phyloP scores from a whole-genome alignment of 2,888 invertebrate species.

The Argyresthia goedartella region DNA sequence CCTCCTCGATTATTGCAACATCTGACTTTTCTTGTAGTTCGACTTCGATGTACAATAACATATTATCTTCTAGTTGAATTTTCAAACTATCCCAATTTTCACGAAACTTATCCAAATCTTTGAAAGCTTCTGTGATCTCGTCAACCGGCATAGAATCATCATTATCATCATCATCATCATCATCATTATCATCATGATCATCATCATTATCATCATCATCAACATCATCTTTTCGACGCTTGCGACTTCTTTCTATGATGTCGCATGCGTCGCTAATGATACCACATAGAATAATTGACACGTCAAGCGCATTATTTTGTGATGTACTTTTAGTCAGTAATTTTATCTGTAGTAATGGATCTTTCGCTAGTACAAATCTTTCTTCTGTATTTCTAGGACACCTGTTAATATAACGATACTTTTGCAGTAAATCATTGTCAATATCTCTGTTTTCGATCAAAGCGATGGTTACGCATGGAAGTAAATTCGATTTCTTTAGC shows the following conservation, averaged over 20 bases:
- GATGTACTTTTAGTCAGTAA: conserved; percentile 9
- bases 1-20: conserved; percentile 42
- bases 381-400: conserved; percentile 32
- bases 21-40: conserved; percentile 57
- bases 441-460: conserved; percentile 64
- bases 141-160: too few relatives aligned
- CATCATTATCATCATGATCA: too few relatives aligned
- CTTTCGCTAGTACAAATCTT: conserved; percentile 31
- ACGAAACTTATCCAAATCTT: conserved; percentile 40
- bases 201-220: background rate
- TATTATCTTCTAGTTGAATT: conserved; percentile 45
- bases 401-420: conserved; percentile 39
- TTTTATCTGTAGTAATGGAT: conserved; percentile 41
- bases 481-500: conserved; percentile 44
- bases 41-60: conserved; percentile 46
- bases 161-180: too few relatives aligned
- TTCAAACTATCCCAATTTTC: conserved; percentile 50
- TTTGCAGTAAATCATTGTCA: conserved; percentile 31
- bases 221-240: background rate
- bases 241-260: background rate
- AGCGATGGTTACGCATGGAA: conserved; percentile 69
- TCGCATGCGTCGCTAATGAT: conserved; percentile 19
- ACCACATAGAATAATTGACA: conserved; percentile 20
- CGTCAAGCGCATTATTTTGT: background rate
- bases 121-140: conserved; percentile 16